phyloP scores from a whole-genome alignment of 2,113 vertebrate genomes.

The Xiphias gladius region DNA sequence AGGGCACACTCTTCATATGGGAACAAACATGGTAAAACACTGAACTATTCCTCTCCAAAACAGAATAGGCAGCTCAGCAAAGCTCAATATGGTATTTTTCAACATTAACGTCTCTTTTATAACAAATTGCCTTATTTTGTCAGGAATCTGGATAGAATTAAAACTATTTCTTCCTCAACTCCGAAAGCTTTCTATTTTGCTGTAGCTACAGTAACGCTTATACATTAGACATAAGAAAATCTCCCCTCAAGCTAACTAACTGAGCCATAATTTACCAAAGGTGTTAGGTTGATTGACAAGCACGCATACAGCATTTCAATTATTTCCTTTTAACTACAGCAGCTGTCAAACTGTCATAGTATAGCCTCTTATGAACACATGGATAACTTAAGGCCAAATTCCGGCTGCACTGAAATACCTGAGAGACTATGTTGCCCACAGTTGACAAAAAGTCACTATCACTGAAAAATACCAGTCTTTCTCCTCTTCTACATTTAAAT shows the following conservation, averaged over 20 bases:
- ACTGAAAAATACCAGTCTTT: neutral
- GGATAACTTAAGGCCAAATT: neutral
- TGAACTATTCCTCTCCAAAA: neutral
- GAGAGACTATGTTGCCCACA: neutral
- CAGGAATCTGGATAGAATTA: neutral
- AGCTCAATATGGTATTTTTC: neutral
- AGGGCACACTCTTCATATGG: neutral
- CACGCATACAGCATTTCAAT: neutral
- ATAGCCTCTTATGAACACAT: neutral
- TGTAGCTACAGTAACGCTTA: too few relatives aligned
- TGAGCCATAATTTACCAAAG: neutral
- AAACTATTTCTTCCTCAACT: neutral
- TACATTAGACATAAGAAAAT: too few relatives aligned
- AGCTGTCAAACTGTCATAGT: neutral
- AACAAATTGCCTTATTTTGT: neutral
- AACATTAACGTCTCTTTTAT: neutral
- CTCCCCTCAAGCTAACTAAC: neutral
- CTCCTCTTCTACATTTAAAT: neutral
- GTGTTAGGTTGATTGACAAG: neutral
- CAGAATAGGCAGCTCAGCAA: neutral
- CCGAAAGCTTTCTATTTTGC: neutral
- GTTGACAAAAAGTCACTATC: neutral
- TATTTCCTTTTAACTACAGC: neutral
- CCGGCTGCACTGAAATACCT: neutral
- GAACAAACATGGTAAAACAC: neutral